Evolutionary conservation across 2,888 invertebrate species (phyloP).

Genomic region (Panopea generosa): DNA sequence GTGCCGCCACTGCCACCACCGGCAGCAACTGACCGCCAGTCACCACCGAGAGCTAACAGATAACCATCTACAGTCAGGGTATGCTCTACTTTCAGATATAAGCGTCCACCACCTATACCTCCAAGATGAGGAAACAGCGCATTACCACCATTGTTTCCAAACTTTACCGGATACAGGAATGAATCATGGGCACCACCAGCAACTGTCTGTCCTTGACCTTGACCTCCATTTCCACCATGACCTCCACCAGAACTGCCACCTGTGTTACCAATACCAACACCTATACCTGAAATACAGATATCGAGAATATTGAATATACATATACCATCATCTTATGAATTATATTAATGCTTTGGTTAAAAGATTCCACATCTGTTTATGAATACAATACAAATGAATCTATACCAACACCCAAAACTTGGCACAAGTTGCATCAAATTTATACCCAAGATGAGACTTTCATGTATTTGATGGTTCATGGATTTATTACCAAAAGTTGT

Average conservation of each 20-base stretch:
- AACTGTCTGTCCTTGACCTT: conserved; percentile 62
- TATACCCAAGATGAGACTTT: too few species aligned
- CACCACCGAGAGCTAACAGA: conserved; percentile 67
- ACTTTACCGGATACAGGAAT: conserved; percentile 66
- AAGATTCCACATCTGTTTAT: too few species aligned
- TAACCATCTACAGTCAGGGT: conserved; percentile 71
- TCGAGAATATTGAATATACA: too few species aligned
- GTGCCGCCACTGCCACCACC: conserved; percentile 79
- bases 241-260: conserved; percentile 73
- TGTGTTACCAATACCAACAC: conserved; percentile 60
- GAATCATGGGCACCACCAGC: conserved; percentile 70
- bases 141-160: conserved; percentile 76
- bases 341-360: too few species aligned
- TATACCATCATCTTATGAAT: neutral
- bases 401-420: too few species aligned
- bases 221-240: conserved; percentile 76
- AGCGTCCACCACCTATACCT: conserved; percentile 71
- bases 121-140: conserved; percentile 71
- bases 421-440: too few species aligned
- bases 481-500: too few species aligned
- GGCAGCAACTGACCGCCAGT: conserved; percentile 67
- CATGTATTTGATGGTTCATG: too few species aligned
- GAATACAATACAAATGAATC: too few species aligned
- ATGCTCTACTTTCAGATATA: conserved; percentile 66
- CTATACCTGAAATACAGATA: conserved; percentile 24